Evolutionary conservation across 2,797 vertebrate species (phyloP).

Genomic region (Monodelphis domestica): DNA sequence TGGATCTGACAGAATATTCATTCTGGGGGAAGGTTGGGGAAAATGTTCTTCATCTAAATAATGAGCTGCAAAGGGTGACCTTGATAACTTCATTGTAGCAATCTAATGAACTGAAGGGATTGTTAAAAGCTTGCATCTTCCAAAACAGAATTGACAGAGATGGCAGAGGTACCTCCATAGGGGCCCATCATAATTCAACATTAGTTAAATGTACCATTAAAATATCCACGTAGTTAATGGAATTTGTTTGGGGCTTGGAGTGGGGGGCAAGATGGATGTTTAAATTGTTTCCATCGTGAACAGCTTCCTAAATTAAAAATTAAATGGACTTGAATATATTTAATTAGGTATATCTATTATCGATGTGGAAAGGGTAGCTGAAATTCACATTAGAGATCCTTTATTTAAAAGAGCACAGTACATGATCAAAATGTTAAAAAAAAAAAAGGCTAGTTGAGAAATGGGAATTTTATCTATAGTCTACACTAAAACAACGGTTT

Average conservation of each 20-base stretch:
- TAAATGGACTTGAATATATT: conserved; percentile 78
- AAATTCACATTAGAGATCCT: conserved; percentile 65
- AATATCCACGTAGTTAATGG: conserved; percentile 66
- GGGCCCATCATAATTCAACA: conserved; percentile 68
- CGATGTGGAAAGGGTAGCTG: conserved; percentile 60
- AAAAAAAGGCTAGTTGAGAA: conserved; percentile 11
- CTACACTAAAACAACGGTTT: conserved; percentile 2
- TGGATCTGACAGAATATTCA: not conserved
- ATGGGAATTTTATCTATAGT: conserved; percentile 18
- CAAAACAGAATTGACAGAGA: conserved; percentile 59
- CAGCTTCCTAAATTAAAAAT: conserved; percentile 78
- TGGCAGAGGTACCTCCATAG: conserved; percentile 46
- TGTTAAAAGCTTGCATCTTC: conserved; percentile 68
- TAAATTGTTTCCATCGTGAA: conserved; percentile 73
- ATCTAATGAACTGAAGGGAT: conserved; percentile 63
- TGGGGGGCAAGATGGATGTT: conserved; percentile 57
- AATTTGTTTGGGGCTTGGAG: conserved; percentile 63
- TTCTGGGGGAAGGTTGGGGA: conserved; percentile 20
- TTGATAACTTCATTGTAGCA: conserved; percentile 29
- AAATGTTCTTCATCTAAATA: conserved; percentile 35
- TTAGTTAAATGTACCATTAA: conserved; percentile 78
- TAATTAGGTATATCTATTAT: conserved; percentile 74
- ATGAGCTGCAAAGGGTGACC: conserved; percentile 48
- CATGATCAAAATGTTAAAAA: conserved; percentile 27
- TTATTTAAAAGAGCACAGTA: conserved; percentile 57